Percentiles rank a stretch among this genome's conserved stretches.
phyloP scores from a whole-genome alignment of 2,113 vertebrate genomes.

The Oxyura jamaicensis region DNA sequence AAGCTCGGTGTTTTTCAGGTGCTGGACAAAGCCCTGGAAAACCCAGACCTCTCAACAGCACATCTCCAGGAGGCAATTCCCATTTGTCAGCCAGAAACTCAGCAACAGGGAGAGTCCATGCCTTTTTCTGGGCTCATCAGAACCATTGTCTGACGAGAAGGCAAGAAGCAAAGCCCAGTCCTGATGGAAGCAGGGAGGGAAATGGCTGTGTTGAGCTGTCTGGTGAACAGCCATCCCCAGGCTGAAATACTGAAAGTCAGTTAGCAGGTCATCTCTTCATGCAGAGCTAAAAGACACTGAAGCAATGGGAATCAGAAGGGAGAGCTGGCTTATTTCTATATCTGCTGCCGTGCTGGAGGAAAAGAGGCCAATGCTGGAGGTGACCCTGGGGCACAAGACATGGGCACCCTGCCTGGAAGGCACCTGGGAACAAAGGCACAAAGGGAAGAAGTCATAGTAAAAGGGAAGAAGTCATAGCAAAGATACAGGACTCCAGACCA shows the following conservation, averaged over 20 bases:
- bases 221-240: neutral
- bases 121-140: neutral
- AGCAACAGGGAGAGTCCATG: neutral
- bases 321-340: neutral
- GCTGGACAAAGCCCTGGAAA: neutral
- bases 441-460: neutral
- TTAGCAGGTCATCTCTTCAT: neutral
- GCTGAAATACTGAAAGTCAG: neutral
- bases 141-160: neutral
- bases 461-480: neutral
- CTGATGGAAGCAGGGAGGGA: neutral
- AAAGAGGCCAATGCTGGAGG: neutral
- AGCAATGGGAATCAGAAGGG: neutral
- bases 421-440: neutral
- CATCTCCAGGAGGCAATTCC: neutral
- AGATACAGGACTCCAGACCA: neutral
- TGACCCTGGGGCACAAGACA: neutral
- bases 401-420: accelerated
- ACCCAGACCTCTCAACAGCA: neutral
- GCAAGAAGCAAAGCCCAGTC: neutral
- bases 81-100: neutral
- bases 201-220: neutral
- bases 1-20: neutral
- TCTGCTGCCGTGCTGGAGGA: neutral
- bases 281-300: neutral